A percentile compares a stretch with the other conserved stretches of the same genome.
Evolutionary conservation across 2,888 invertebrate genomes (phyloP).

Genomic region (Gandaritis pyraliata): DNA sequence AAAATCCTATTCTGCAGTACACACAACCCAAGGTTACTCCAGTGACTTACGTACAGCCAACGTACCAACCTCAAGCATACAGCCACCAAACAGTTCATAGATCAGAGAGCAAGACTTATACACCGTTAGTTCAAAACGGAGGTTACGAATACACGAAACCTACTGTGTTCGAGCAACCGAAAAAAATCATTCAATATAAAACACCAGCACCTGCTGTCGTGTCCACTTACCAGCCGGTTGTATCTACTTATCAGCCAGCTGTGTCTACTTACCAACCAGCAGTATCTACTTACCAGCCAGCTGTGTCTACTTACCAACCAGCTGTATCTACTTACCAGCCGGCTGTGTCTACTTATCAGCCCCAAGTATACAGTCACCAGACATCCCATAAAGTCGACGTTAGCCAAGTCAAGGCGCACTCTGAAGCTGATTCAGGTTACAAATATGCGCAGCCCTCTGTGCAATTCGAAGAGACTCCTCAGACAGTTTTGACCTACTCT

Average conservation of each 20-base stretch:
- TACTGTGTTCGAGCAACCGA: slow-evolving; percentile 50
- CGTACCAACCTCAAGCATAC: slow-evolving; percentile 60
- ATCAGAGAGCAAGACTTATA: slow-evolving; percentile 56
- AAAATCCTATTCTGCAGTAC: slow-evolving; percentile 71
- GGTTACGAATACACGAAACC: slow-evolving; percentile 52
- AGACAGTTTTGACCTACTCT: slow-evolving; percentile 56
- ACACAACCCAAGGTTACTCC: slow-evolving; percentile 64
- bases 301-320: slow-evolving; percentile 17
- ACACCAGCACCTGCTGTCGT: slow-evolving; percentile 51
- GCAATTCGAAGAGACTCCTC: slow-evolving; percentile 64
- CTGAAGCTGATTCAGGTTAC: slow-evolving; percentile 58
- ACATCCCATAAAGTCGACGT: slow-evolving; percentile 58
- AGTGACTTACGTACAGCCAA: slow-evolving; percentile 55
- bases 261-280: slow-evolving; percentile 13
- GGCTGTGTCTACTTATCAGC: slow-evolving; percentile 23
- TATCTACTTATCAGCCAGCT: slow-evolving; percentile 22
- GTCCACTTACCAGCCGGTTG: slow-evolving; percentile 41
- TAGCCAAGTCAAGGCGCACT: slow-evolving; percentile 57
- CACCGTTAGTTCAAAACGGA: slow-evolving; percentile 49
- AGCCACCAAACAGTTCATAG: slow-evolving; percentile 69
- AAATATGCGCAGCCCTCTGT: slow-evolving; percentile 56
- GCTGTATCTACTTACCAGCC: slow-evolving; percentile 21
- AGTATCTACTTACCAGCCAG: slow-evolving; percentile 25
- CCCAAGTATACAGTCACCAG: slow-evolving; percentile 32
- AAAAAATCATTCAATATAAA: slow-evolving; percentile 50